Conservation (phyloP, 1,140 invertebrate genomes). For the Lethrus apterus region DNA sequence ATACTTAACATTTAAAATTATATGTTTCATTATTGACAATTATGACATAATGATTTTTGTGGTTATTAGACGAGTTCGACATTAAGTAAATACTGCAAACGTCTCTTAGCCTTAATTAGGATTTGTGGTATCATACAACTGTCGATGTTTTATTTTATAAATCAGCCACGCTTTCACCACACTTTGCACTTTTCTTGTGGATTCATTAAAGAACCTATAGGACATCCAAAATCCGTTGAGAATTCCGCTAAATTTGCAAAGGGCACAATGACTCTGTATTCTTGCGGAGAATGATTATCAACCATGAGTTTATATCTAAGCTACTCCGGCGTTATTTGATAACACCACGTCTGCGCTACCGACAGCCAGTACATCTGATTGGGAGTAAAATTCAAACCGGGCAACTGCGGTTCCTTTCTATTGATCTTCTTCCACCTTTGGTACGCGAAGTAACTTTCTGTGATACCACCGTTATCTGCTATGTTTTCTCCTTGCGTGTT, state of each 20-base stretch:
- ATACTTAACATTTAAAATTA: too few relatives aligned
- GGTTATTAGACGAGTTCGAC: too few relatives aligned
- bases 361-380: constrained; percentile 73
- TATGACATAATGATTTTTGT: too few relatives aligned
- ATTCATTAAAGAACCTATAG: constrained; percentile 76
- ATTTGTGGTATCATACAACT: too few relatives aligned
- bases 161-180: constrained; percentile 65
- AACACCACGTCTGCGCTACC: constrained; percentile 62
- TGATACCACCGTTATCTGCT: constrained; percentile 61
- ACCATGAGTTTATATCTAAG: constrained; percentile 67
- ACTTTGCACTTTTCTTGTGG: constrained; percentile 78
- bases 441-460: constrained; percentile 54
- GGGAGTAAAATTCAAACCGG: constrained; percentile 41
- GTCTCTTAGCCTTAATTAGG: too few relatives aligned
- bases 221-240: constrained; percentile 79
- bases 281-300: constrained; percentile 68
- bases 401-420: constrained; percentile 39
- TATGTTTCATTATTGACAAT: too few relatives aligned
- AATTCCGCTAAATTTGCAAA: constrained; percentile 87
- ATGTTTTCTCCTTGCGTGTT: constrained; percentile 60
- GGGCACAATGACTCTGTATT: constrained; percentile 80
- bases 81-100: too few relatives aligned
- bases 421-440: constrained; percentile 40
- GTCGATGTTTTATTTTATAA: too few relatives aligned
- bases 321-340: constrained; percentile 60